Evolutionary conservation across 2,888 invertebrate species (phyloP).

Genomic region (Machimus atricapillus): DNA sequence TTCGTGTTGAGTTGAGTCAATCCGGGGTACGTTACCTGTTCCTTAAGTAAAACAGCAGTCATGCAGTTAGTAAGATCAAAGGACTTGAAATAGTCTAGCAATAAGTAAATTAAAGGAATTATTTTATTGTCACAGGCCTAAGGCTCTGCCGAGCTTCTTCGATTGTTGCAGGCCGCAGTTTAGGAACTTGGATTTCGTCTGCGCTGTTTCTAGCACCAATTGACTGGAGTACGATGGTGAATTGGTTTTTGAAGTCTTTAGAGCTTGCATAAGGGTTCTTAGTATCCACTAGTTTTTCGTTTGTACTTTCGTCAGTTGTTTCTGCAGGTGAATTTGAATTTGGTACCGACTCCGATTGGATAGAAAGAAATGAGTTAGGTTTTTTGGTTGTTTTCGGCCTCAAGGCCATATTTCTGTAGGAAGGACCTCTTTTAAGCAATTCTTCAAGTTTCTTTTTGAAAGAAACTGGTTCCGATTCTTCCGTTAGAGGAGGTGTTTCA

Average conservation of each 20-base stretch:
- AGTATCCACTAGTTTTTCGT: not conserved
- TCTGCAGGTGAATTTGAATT: not conserved
- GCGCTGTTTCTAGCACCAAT: not conserved
- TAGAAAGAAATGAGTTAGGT: not conserved
- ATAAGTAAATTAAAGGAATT: not conserved
- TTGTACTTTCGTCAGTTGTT: not conserved
- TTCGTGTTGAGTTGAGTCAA: not conserved
- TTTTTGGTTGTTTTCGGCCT: not conserved
- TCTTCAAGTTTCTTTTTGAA: slow-evolving; percentile 58
- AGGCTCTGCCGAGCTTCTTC: slow-evolving; percentile 41
- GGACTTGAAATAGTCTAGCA: not conserved
- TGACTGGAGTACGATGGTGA: not conserved
- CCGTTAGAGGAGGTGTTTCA: not conserved
- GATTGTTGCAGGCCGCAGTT: slow-evolving; percentile 36
- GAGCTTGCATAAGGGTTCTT: not conserved
- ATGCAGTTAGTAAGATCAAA: not conserved
- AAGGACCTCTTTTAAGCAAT: slow-evolving; percentile 56
- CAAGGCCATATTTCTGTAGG: slow-evolving; percentile 49
- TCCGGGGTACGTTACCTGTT: not conserved
- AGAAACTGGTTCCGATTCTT: slow-evolving; percentile 46
- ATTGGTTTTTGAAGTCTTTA: not conserved
- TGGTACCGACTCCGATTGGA: not conserved
- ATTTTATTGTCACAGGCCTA: slow-evolving; percentile 30
- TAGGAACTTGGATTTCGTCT: not conserved
- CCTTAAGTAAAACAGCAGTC: not conserved